A percentile compares a stretch with the other conserved stretches of the same genome.
phyloP scores from a whole-genome alignment of 2,888 invertebrate species.

The Drosophila koepferae region DNA sequence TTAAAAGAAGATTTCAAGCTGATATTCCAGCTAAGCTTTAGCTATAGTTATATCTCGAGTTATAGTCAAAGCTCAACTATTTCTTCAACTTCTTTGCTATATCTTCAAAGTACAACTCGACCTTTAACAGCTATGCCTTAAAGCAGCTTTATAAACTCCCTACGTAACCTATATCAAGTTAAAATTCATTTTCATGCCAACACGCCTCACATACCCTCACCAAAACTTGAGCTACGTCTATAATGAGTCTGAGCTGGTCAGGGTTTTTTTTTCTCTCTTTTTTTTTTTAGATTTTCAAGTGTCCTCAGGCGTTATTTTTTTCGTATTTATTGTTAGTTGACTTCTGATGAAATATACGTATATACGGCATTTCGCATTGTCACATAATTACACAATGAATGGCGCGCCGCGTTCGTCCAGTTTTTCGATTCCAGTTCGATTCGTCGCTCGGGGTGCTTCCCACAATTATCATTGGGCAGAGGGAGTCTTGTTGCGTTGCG shows the following conservation, averaged over 20 bases:
- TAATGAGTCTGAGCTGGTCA: slow-evolving; percentile 10
- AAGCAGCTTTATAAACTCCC: background rate
- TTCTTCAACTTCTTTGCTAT: background rate
- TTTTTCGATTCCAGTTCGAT: slow-evolving; percentile 23
- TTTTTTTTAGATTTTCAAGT: slow-evolving; percentile 32
- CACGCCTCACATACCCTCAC: slow-evolving; percentile 5
- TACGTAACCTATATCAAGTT: background rate
- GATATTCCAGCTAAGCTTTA: too few relatives aligned
- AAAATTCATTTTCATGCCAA: background rate
- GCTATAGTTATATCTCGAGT: too few relatives aligned
- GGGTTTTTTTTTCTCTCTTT: background rate
- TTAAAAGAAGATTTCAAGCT: too few relatives aligned
- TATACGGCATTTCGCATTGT: slow-evolving; percentile 43
- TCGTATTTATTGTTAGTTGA: slow-evolving; percentile 23
- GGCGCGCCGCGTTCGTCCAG: slow-evolving; percentile 32
- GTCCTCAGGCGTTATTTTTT: slow-evolving; percentile 44
- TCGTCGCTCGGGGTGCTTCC: slow-evolving; percentile 71
- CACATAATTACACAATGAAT: slow-evolving; percentile 73
- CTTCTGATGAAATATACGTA: slow-evolving; percentile 28
- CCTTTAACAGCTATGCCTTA: background rate
- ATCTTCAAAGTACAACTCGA: background rate
- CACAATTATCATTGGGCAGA: slow-evolving; percentile 47
- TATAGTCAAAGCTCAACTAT: background rate
- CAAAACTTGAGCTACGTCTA: background rate
- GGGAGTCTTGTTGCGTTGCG: background rate